Evolutionary conservation across 2,113 vertebrate genomes (phyloP).

Genomic region (Lepisosteus osseus): DNA sequence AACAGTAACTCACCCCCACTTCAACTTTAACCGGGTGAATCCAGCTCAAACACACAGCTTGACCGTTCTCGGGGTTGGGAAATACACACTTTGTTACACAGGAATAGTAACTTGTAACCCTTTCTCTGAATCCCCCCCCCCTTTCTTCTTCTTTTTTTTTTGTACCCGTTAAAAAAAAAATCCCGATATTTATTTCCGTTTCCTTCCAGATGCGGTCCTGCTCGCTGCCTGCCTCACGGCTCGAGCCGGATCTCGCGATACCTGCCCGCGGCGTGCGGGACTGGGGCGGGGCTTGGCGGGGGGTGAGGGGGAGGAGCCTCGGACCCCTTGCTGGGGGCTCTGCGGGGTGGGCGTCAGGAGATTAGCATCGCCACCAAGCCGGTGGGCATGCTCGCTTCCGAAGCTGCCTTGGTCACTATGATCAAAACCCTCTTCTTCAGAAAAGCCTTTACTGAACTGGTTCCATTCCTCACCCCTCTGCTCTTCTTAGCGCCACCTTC

Average conservation of each 20-base stretch:
- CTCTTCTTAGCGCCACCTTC: too few relatives aligned
- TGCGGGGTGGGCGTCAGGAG: too few relatives aligned
- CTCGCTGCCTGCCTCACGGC: not conserved
- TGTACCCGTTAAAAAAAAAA: conserved; percentile 27
- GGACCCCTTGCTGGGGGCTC: too few relatives aligned
- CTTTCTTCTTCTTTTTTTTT: conserved; percentile 26
- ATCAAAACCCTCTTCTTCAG: too few relatives aligned
- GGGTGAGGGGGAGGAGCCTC: too few relatives aligned
- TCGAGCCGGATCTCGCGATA: conserved; percentile 17
- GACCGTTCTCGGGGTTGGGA: conserved; percentile 5
- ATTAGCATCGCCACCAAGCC: too few relatives aligned
- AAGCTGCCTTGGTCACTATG: too few relatives aligned
- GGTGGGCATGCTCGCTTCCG: too few relatives aligned
- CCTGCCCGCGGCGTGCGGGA: not conserved
- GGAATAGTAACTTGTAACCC: conserved; percentile 21
- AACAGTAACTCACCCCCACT: conserved; percentile 49
- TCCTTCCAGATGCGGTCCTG: conserved; percentile 50
- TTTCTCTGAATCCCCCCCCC: conserved; percentile 1
- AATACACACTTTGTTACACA: conserved; percentile 36
- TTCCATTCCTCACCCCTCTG: too few relatives aligned
- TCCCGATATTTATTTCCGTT: conserved; percentile 60
- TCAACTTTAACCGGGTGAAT: conserved; percentile 29
- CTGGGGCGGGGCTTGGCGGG: too few relatives aligned
- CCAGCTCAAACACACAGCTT: conserved; percentile 16
- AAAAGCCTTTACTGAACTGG: too few relatives aligned